A percentile compares a stretch with the other conserved stretches of the same genome.
These are phyloP conservation scores for Ceryle rudis DNA, from an alignment of 2,797 vertebrate genomes.

Conservation along the genomic window DNA sequence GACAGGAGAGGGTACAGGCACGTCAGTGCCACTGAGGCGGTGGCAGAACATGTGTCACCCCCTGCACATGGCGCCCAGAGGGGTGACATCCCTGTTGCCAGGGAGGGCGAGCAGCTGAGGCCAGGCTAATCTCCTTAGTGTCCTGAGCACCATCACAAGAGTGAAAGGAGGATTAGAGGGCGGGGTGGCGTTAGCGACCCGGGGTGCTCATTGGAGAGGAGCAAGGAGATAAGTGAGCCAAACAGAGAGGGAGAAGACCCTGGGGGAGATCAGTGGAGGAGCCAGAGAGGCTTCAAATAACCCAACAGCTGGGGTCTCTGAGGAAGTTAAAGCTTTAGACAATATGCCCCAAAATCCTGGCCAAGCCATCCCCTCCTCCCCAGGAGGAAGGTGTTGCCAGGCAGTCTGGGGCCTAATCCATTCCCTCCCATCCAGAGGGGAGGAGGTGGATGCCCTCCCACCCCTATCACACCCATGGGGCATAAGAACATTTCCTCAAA, in stretches of 20 bases:
- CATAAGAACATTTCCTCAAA: not conserved
- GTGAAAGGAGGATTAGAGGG: conserved; percentile 52
- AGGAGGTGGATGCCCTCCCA: not conserved
- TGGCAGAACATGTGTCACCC: not conserved
- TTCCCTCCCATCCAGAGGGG: accelerated
- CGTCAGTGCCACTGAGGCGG: accelerated
- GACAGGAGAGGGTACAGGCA: not conserved
- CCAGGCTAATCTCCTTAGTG: conserved; percentile 44
- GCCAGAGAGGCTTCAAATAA: not conserved
- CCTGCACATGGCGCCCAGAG: not conserved
- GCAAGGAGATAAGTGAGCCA: not conserved
- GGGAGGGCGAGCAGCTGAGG: not conserved
- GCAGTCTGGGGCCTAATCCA: not conserved
- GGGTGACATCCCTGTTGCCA: not conserved
- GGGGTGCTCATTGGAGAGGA: not conserved
- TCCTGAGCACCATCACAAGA: not conserved
- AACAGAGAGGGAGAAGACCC: not conserved
- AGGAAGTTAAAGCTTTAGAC: not conserved
- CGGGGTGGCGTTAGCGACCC: not conserved
- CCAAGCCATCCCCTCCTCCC: not conserved
- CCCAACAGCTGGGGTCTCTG: not conserved
- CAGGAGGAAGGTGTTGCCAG: not conserved
- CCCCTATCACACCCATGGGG: accelerated
- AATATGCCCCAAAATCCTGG: not conserved
- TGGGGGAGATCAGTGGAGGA: not conserved